These are phyloP conservation scores for Sander vitreus DNA, from an alignment of 2,113 vertebrate species.

Conservation along the genomic window DNA sequence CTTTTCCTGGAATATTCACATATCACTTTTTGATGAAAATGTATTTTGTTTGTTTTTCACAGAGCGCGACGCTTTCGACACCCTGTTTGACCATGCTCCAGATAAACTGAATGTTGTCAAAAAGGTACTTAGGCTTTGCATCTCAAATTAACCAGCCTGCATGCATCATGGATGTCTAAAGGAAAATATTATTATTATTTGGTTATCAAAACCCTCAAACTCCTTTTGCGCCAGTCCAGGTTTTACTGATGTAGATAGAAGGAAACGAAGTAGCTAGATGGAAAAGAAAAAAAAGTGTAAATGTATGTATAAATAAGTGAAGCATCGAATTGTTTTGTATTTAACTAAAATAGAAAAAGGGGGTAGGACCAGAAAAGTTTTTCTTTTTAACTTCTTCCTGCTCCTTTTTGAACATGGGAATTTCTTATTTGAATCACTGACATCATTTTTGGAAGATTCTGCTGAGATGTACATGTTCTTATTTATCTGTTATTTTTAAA, in stretches of 20 bases:
- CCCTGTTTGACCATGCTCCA: slow-evolving; percentile 96
- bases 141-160: not conserved
- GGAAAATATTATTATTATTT: not conserved
- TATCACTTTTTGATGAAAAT: not conserved
- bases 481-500: too few relatives aligned
- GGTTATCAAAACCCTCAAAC: not conserved
- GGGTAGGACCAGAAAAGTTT: too few relatives aligned
- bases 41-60: slow-evolving; percentile 70
- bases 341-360: too few relatives aligned
- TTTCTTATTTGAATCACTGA: too few relatives aligned
- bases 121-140: slow-evolving; percentile 85
- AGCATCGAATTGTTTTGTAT: too few relatives aligned
- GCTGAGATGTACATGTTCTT: too few relatives aligned
- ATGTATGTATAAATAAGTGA: too few relatives aligned
- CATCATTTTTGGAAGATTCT: too few relatives aligned
- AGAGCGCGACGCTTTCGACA: slow-evolving; percentile 98
- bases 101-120: slow-evolving; percentile 99
- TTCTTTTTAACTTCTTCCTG: too few relatives aligned
- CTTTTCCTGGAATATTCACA: not conserved
- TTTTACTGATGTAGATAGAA: not conserved
- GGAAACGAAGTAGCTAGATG: too few relatives aligned
- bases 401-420: too few relatives aligned
- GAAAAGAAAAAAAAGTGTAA: too few relatives aligned
- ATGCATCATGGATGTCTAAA: not conserved
- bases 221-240: not conserved